phyloP scores from a whole-genome alignment of 2,888 invertebrate genomes.

The Tipula confusa region DNA sequence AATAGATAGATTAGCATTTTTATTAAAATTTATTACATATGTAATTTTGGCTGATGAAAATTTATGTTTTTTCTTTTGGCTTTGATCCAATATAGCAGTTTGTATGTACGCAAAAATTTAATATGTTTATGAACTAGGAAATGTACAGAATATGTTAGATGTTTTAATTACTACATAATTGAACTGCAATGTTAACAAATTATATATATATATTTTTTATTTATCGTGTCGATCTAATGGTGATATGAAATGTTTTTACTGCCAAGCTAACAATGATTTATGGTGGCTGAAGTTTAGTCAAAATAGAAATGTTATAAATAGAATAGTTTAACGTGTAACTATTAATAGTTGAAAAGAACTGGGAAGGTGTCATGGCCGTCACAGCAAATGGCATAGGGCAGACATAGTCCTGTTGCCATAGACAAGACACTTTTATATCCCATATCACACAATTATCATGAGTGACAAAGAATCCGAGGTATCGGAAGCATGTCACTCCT shows the following conservation, averaged over 20 bases:
- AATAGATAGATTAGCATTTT: neutral
- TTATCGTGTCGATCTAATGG: neutral
- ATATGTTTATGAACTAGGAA: neutral
- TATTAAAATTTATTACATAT: neutral
- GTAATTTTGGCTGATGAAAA: neutral
- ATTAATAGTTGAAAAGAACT: too few species aligned
- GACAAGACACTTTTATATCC: too few species aligned
- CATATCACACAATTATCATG: too few species aligned
- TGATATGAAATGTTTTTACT: neutral
- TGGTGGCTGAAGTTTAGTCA: too few species aligned
- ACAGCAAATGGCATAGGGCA: too few species aligned
- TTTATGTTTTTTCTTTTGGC: neutral
- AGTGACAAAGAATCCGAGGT: too few species aligned
- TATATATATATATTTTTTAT: neutral
- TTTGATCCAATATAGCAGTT: neutral
- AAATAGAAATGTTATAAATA: too few species aligned
- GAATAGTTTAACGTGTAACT: too few species aligned
- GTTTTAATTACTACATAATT: neutral
- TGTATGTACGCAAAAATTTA: neutral
- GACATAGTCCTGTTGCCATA: too few species aligned
- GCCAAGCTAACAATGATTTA: neutral
- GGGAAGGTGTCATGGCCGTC: too few species aligned
- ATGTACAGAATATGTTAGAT: neutral
- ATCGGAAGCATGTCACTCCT: too few species aligned
- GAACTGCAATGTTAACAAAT: neutral